phyloP scores from a whole-genome alignment of 2,113 vertebrate genomes.

The Hippocampus guttulatus region DNA sequence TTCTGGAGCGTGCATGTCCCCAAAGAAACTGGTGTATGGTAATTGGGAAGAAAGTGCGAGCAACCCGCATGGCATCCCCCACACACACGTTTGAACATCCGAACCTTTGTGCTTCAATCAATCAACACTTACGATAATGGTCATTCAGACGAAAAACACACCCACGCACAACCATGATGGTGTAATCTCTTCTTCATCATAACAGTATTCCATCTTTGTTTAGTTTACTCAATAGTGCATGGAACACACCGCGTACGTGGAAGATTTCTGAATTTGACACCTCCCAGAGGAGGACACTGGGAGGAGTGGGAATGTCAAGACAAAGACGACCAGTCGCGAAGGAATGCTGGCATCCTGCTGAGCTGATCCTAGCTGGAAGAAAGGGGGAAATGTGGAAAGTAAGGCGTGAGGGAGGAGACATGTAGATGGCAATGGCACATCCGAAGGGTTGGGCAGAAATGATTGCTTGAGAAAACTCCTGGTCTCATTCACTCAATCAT shows the following conservation, averaged over 20 bases:
- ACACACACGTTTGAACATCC: too few species aligned
- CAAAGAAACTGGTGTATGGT: too few species aligned
- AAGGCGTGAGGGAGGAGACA: slow-evolving; percentile 62
- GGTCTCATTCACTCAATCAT: slow-evolving; percentile 51
- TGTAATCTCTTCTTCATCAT: slow-evolving; percentile 14
- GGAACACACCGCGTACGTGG: slow-evolving; percentile 20
- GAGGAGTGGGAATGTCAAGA: slow-evolving; percentile 82
- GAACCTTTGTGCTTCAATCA: slow-evolving; percentile 24
- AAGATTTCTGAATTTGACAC: slow-evolving; percentile 48
- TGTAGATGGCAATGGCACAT: slow-evolving; percentile 55
- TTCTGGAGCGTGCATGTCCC: too few species aligned
- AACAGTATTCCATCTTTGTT: not conserved
- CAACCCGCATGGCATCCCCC: too few species aligned
- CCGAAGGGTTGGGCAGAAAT: slow-evolving; percentile 44
- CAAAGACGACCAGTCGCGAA: slow-evolving; percentile 83
- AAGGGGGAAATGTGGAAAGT: slow-evolving; percentile 68
- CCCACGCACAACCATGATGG: not conserved
- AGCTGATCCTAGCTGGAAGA: slow-evolving; percentile 80
- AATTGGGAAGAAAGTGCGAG: too few species aligned
- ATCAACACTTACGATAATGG: not conserved
- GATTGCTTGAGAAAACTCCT: slow-evolving; percentile 49
- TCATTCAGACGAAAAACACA: not conserved
- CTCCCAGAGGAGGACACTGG: slow-evolving; percentile 77
- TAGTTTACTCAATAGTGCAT: not conserved
- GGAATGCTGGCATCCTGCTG: slow-evolving; percentile 80